Percentiles rank a stretch among this genome's conserved stretches.
phyloP scores from a whole-genome alignment of 2,797 vertebrate species.

The Crenuchus spilurus region DNA sequence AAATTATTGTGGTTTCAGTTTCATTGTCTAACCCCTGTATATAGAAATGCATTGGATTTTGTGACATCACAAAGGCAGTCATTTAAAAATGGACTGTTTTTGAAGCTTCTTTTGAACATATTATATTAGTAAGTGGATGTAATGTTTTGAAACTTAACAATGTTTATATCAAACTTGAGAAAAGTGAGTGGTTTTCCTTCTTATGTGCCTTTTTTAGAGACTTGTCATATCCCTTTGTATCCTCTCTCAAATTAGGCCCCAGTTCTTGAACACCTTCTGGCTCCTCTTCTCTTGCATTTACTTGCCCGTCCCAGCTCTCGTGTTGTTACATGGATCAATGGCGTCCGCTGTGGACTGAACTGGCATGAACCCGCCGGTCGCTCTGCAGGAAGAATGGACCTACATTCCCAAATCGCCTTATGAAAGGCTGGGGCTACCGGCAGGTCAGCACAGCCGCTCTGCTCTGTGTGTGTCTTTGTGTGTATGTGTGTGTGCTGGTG shows the following conservation, averaged over 20 bases:
- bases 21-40: too few relatives aligned
- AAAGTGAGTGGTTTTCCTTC: too few relatives aligned
- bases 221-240: too few relatives aligned
- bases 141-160: too few relatives aligned
- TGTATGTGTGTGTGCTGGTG: neutral
- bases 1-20: too few relatives aligned
- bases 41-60: too few relatives aligned
- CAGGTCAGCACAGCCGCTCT: conserved; percentile 30
- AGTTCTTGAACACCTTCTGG: conserved; percentile 7
- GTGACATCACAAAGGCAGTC: too few relatives aligned
- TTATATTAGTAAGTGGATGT: too few relatives aligned
- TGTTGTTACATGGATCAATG: conserved; percentile 53
- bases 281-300: conserved; percentile 33
- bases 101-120: too few relatives aligned
- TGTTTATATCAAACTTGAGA: too few relatives aligned
- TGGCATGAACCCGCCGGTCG: conserved; percentile 26
- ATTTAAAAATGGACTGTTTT: too few relatives aligned
- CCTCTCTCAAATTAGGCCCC: neutral
- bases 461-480: conserved; percentile 26
- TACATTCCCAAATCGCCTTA: conserved; percentile 49
- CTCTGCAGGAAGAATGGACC: conserved; percentile 39
- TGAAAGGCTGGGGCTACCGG: conserved; percentile 42
- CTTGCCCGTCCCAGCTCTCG: conserved; percentile 7
- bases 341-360: conserved; percentile 45
- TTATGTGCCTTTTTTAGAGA: too few relatives aligned